A percentile compares a stretch with the other conserved stretches of the same genome.
These are phyloP conservation scores for Tragelaphus strepsiceros DNA, from an alignment of 2,113 vertebrate genomes.

Conservation along the genomic window DNA sequence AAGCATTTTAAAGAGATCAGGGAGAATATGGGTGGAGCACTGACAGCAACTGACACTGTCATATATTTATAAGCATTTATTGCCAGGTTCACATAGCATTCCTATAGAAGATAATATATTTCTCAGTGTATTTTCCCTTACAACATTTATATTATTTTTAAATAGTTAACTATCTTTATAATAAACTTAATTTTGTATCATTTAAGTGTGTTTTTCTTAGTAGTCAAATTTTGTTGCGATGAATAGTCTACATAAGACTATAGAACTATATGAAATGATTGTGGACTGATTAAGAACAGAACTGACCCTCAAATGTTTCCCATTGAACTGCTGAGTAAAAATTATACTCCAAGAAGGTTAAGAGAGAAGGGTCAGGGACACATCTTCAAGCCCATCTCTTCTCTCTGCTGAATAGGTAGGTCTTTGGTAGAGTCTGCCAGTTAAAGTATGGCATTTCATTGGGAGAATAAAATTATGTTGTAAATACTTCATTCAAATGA, in stretches of 20 bases:
- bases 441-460: not conserved
- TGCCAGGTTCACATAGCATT: not conserved
- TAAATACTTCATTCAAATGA: not conserved
- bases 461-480: not conserved
- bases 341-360: not conserved
- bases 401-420: not conserved
- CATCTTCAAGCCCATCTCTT: not conserved
- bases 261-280: not conserved
- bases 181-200: not conserved
- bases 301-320: not conserved
- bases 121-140: not conserved
- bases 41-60: not conserved
- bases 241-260: not conserved
- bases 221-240: not conserved
- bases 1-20: not conserved
- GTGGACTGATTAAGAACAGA: not conserved
- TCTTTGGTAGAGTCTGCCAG: not conserved
- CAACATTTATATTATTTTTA: not conserved
- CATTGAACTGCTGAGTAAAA: not conserved
- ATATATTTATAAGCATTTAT: not conserved
- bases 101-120: not conserved
- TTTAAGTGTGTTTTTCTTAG: not conserved
- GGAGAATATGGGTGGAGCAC: not conserved
- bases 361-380: not conserved
- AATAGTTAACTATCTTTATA: not conserved